Conservation (phyloP, 2,888 invertebrate species). For the Trissolcus japonicus region DNA sequence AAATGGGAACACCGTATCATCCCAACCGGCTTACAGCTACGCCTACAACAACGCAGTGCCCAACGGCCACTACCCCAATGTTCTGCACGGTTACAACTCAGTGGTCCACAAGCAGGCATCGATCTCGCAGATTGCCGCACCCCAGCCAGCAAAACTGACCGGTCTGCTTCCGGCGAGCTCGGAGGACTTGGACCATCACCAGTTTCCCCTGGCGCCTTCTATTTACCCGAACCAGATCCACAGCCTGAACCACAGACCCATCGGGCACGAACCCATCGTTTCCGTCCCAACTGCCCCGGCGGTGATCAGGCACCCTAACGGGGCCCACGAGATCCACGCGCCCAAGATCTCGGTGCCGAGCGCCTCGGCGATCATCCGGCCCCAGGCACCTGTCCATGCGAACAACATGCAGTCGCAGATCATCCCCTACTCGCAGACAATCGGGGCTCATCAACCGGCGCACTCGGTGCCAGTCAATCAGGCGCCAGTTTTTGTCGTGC, state of each 20-base stretch:
- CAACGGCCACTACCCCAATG: slow-evolving; percentile 12
- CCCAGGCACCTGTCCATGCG: neutral
- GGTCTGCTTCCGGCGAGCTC: neutral
- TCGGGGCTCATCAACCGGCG: slow-evolving; percentile 2
- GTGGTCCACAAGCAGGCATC: neutral
- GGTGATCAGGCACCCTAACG: slow-evolving; percentile 15
- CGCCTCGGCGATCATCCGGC: slow-evolving; percentile 27
- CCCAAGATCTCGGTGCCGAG: slow-evolving; percentile 26
- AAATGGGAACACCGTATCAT: slow-evolving; percentile 4
- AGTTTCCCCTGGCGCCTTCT: slow-evolving; percentile 18
- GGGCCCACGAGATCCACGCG: slow-evolving; percentile 3
- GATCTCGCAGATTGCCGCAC: neutral
- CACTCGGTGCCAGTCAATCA: slow-evolving; percentile 14
- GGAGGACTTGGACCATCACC: slow-evolving; percentile 8
- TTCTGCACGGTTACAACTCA: neutral
- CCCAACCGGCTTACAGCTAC: slow-evolving; percentile 36
- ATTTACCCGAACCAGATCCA: slow-evolving; percentile 32
- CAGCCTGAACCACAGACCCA: neutral
- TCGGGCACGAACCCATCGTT: slow-evolving; percentile 13
- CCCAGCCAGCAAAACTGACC: neutral
- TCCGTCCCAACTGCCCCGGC: slow-evolving; percentile 36
- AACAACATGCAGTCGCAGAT: slow-evolving; percentile 29
- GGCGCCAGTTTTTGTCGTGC: slow-evolving; percentile 45
- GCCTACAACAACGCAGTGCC: slow-evolving; percentile 30
- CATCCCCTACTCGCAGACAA: slow-evolving; percentile 29